Evolutionary conservation across 2,113 vertebrate genomes (phyloP).

Genomic region (Daphoenositta chrysoptera): DNA sequence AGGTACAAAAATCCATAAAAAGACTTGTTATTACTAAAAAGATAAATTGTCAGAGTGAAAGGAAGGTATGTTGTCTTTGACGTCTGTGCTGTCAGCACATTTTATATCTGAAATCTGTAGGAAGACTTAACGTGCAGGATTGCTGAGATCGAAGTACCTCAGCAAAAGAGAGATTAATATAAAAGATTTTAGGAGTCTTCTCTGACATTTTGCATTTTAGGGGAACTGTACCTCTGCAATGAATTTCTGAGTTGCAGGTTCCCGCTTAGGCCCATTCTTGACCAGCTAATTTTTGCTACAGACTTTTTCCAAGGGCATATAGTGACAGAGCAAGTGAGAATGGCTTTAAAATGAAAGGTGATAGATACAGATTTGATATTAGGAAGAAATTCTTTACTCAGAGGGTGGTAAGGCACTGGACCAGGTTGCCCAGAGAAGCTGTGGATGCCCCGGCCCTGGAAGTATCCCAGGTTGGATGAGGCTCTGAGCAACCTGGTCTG

Average conservation of each 20-base stretch:
- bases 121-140: not conserved
- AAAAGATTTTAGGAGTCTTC: not conserved
- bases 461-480: not conserved
- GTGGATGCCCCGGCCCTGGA: not conserved
- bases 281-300: not conserved
- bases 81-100: not conserved
- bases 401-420: not conserved
- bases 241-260: not conserved
- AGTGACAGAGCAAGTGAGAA: not conserved
- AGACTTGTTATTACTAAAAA: not conserved
- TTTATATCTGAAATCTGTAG: not conserved
- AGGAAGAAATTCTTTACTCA: not conserved
- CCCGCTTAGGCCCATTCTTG: not conserved
- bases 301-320: not conserved
- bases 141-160: not conserved
- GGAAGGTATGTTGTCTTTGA: not conserved
- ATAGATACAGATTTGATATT: not conserved
- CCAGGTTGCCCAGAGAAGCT: not conserved
- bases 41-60: not conserved
- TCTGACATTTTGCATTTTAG: not conserved
- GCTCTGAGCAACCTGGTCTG: not conserved
- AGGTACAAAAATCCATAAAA: not conserved
- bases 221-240: not conserved
- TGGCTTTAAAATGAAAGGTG: not conserved
- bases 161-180: not conserved